Evolutionary conservation across 2,797 vertebrate species (phyloP), one percentile per base, ranked within the genome.

Genomic region (Pelodytes ibericus): DNA sequence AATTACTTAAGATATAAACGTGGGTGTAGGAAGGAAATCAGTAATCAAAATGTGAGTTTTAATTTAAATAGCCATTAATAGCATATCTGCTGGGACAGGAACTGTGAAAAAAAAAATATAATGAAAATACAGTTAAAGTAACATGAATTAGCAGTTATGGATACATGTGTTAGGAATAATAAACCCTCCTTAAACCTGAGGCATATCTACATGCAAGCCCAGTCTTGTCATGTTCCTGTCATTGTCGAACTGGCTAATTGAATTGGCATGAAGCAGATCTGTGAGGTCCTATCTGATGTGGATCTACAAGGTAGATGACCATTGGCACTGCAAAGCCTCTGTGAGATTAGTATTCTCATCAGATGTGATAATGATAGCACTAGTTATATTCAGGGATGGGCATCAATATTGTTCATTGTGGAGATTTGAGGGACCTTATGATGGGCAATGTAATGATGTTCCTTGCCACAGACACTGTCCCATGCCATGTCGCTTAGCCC

Each of bases 161-260:
- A 53, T 53, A 24, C 49, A 53, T 53, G 49, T 3, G 22, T 57
- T 57, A 51, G 30, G 57, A 56, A 71, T 71, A 71, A 44, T 26
- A 27, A 8, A 41, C 24, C 13, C 39, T 71, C 36, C 2, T 27
- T 27, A 27, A 44, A 29, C 56, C 69, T 22, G 13, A 9, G 58
- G 27, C 26, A 61, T 26, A 27, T 27, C 69, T 39, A 26, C 57
- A 26, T 30, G 53, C 68, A 49, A 60, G 57, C 24, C 57, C n/a
- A 44, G 11, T 60, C 25, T 33, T 20, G 26, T 26, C 29, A 10
- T 22, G 25, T 24, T 61, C 33, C 41, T 47, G 49, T 71, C 57
- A 47, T 27, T 16, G 69, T 30, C 11, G 57, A 31, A 60, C 61
- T 39, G 69, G 39, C 69, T 71, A 71, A 71, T 61, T 71, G 57